These are phyloP conservation scores for Orgyia antiqua DNA, from an alignment of 2,888 invertebrate species.

Conservation along the genomic window DNA sequence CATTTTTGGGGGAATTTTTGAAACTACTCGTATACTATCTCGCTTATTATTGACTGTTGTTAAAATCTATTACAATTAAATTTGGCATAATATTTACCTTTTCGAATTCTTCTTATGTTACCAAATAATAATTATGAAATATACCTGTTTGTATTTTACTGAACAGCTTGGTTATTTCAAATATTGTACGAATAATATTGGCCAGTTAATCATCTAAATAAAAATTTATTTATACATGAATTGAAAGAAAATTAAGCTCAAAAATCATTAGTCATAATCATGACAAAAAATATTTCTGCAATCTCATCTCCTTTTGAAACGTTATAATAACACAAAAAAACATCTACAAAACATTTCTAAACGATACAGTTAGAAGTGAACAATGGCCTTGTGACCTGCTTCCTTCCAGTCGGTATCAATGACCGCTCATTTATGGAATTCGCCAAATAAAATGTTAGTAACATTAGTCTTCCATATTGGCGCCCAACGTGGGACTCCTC, in stretches of 20 bases:
- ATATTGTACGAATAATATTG: too few relatives aligned
- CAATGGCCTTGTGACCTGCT: constrained; percentile 23
- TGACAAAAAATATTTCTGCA: not conserved
- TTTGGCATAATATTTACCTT: too few relatives aligned
- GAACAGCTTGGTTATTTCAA: too few relatives aligned
- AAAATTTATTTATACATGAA: too few relatives aligned
- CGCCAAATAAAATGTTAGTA: not conserved
- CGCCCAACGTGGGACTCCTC: constrained; percentile 33
- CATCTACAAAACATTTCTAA: constrained; percentile 10
- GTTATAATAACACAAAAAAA: not conserved
- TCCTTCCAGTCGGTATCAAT: constrained; percentile 16
- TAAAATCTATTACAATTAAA: too few relatives aligned
- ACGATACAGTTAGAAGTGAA: constrained; percentile 9
- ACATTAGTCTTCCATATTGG: constrained; percentile 17
- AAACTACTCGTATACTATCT: constrained; percentile 8
- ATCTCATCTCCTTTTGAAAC: not conserved
- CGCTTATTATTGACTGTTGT: not conserved
- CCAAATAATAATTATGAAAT: too few relatives aligned
- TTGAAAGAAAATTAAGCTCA: too few relatives aligned
- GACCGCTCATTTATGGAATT: constrained; percentile 6
- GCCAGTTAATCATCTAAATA: too few relatives aligned
- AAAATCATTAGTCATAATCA: too few relatives aligned
- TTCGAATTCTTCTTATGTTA: too few relatives aligned
- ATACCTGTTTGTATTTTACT: too few relatives aligned
- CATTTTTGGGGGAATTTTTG: constrained; percentile 14